phyloP scores from a whole-genome alignment of 2,888 invertebrate species.

The Adelognathus sp. region DNA sequence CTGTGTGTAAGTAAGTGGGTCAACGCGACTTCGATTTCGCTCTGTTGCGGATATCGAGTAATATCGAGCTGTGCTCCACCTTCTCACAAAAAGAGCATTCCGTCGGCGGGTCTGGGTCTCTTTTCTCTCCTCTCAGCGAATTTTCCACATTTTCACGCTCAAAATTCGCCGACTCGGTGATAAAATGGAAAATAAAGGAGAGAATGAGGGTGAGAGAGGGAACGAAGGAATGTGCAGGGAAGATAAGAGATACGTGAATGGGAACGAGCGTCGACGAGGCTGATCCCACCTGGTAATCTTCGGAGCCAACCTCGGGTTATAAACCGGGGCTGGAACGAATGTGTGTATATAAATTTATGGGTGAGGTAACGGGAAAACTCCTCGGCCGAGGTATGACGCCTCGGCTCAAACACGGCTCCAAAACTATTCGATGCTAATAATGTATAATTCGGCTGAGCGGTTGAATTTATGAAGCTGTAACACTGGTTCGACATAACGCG shows the following conservation, averaged over 20 bases:
- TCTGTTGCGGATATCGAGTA: constrained; percentile 58
- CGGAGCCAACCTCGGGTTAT: neutral
- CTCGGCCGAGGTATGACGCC: no score
- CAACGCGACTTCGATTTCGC: constrained; percentile 55
- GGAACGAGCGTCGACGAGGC: neutral
- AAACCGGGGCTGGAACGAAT: neutral
- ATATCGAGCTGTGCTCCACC: constrained; percentile 54
- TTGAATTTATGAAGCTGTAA: neutral
- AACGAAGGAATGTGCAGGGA: neutral
- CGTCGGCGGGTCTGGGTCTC: neutral
- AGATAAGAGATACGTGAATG: neutral
- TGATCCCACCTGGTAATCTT: neutral
- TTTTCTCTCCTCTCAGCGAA: neutral
- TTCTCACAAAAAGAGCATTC: constrained; percentile 30
- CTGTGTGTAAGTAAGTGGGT: constrained; percentile 48
- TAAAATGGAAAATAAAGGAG: neutral
- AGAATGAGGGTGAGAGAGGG: neutral
- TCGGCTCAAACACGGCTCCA: neutral
- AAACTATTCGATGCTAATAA: neutral
- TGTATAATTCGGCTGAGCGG: neutral
- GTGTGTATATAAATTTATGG: neutral
- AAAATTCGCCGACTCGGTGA: neutral
- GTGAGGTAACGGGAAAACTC: neutral
- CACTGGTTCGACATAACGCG: neutral
- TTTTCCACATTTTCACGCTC: neutral